These are phyloP conservation scores for Tautogolabrus adspersus DNA, from an alignment of 2,113 vertebrate genomes.

Conservation along the genomic window DNA sequence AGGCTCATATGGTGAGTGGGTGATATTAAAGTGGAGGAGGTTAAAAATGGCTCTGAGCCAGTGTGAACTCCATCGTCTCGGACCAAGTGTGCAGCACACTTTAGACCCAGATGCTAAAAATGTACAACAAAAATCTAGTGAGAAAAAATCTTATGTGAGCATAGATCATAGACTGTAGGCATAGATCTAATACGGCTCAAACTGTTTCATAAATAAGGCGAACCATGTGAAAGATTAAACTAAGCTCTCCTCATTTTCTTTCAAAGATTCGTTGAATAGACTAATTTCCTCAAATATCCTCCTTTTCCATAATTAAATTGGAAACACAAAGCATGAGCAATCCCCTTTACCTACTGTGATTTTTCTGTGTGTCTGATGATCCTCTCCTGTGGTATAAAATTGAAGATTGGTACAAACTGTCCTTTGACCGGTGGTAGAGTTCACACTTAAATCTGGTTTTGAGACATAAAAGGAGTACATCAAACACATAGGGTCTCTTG, in stretches of 20 bases:
- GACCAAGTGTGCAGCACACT: not conserved
- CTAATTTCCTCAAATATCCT: not conserved
- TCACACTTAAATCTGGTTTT: conserved; percentile 23
- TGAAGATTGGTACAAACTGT: conserved; percentile 1
- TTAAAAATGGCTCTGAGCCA: conserved; percentile 56
- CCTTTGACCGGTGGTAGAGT: conserved; percentile 4
- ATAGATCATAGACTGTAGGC: no score
- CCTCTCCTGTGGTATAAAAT: conserved; percentile 14
- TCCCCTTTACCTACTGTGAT: not conserved
- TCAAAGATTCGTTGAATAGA: conserved; percentile 1
- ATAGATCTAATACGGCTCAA: not conserved
- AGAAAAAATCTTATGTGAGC: not conserved
- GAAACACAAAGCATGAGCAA: not conserved
- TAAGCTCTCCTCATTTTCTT: not conserved
- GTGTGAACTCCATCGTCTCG: conserved; percentile 19
- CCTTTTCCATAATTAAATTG: not conserved
- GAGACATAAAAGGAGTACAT: conserved; percentile 38
- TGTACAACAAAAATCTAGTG: not conserved
- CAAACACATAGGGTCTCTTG: conserved; percentile 21
- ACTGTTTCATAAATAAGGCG: not conserved
- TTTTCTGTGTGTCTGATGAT: conserved; percentile 8
- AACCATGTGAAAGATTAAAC: not conserved
- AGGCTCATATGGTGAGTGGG: conserved; percentile 76
- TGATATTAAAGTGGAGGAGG: conserved; percentile 70
- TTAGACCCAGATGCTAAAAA: conserved; percentile 27